Base-by-base conservation (phyloP, 2,113 vertebrate species). In the Sclerurus mexicanus region DNA sequence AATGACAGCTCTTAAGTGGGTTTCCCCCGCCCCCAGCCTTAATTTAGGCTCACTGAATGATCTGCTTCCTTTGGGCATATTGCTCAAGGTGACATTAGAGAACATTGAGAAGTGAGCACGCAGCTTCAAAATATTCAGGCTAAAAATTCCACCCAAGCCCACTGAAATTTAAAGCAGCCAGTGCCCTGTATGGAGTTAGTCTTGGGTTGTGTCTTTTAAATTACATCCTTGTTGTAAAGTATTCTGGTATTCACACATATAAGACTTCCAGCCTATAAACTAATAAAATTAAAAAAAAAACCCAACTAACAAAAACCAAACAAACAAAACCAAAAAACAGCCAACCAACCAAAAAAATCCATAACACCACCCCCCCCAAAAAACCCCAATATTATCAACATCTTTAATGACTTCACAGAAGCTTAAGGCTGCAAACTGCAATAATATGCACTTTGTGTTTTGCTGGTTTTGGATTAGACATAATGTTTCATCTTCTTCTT, bases 41-140 rank as follows among this genome's bases (percentile, higher is more conserved):
- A 96, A 97, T 97, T 96, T 96, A 96, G 73, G 84, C 60, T 84
- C 66, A 82, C 76, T 75, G 93, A 96, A 92, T 74, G 90, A 90
- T 95, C 68, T 89, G 64, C 60, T 89, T 97, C 96, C 96, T 97
- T 92, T 96, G 95, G 95, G 96, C 83, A 81, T 96, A 90, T 95
- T 88, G 92, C 40, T 96, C 76, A 97, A 96, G 95, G 96, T 96
- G 95, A 96, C 93, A 93, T 95, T 96, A 93, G 28, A 93, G 62
- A 91, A 71, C 66, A 74, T 5, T 84, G 75, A 35, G 50, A 96
- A 86, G 52, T 49, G 73, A 93, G 67, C 24, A 74, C 30, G 25
- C 6, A 52, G 69, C 44, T 90, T 86, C 60, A 74, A 77, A 93
- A 71, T 60, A 60, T 49, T 87, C 88, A 87, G 28, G 44, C 68